A percentile compares a stretch with the other conserved stretches of the same genome.
Conservation (phyloP, 2,113 vertebrate species). For the Xiphophorus hellerii region DNA sequence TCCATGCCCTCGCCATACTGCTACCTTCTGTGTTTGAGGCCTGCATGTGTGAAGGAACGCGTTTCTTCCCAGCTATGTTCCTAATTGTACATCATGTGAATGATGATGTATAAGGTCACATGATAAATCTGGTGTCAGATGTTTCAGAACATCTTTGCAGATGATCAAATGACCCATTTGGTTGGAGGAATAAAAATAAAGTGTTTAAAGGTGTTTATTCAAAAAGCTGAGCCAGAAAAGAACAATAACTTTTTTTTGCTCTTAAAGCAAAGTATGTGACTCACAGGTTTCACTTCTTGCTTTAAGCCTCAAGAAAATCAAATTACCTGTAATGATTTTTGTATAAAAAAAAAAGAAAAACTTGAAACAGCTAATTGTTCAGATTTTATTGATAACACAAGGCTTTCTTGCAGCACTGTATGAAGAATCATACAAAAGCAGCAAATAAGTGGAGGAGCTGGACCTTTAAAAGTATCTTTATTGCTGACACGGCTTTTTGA, state of each 20-base stretch:
- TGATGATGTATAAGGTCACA: too few species aligned
- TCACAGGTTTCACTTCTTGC: neutral
- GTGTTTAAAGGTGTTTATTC: neutral
- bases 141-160: constrained; percentile 44
- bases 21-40: too few species aligned
- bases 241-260: too few species aligned
- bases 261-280: neutral
- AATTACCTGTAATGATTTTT: too few species aligned
- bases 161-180: constrained; percentile 8
- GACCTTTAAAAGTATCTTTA: neutral
- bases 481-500: neutral
- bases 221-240: neutral
- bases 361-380: too few species aligned
- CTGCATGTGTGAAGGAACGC: too few species aligned
- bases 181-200: neutral
- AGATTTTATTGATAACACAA: too few species aligned
- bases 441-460: neutral
- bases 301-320: neutral
- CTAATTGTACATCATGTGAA: too few species aligned
- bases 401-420: neutral
- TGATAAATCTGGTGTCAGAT: constrained; percentile 33
- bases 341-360: too few species aligned
- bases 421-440: neutral
- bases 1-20: too few species aligned
- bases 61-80: too few species aligned